Evolutionary conservation across 2,797 vertebrate species (phyloP).

Genomic region (Microchirus variegatus): DNA sequence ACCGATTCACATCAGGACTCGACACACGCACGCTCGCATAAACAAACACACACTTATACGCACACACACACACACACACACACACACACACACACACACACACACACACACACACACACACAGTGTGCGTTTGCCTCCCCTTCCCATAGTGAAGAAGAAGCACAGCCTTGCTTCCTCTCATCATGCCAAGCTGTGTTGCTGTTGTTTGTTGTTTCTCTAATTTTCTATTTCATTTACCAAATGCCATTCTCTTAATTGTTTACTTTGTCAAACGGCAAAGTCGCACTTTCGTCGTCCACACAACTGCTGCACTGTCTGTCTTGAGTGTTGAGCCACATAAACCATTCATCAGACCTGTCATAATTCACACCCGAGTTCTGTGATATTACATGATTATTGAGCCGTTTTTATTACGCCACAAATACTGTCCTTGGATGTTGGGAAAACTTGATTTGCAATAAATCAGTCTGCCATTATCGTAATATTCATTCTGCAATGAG

Average conservation of each 20-base stretch:
- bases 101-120: constrained; percentile 4
- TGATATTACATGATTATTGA: too few relatives aligned
- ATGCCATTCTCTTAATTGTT: constrained; percentile 1
- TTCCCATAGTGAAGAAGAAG: background rate
- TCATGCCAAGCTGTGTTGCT: constrained; percentile 6
- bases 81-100: constrained; percentile 8
- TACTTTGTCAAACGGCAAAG: background rate
- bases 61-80: constrained; percentile 3
- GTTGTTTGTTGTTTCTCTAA: constrained; percentile 1
- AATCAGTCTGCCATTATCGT: too few relatives aligned
- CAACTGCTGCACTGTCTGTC: background rate
- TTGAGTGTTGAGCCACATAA: background rate
- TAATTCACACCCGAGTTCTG: too few relatives aligned
- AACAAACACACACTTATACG: constrained; percentile 9
- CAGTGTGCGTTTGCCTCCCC: background rate
- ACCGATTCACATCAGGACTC: constrained; percentile 71
- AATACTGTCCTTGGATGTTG: too few relatives aligned
- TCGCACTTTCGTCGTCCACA: background rate
- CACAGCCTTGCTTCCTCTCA: constrained; percentile 13
- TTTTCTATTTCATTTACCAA: constrained; percentile 10
- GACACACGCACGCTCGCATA: constrained; percentile 24
- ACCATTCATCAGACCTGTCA: too few relatives aligned
- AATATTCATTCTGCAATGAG: too few relatives aligned
- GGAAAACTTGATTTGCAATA: too few relatives aligned
- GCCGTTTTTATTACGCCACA: too few relatives aligned